These are phyloP conservation scores for Sabellastarte sp. DNA, from an alignment of 2,888 invertebrate genomes.

Conservation along the genomic window DNA sequence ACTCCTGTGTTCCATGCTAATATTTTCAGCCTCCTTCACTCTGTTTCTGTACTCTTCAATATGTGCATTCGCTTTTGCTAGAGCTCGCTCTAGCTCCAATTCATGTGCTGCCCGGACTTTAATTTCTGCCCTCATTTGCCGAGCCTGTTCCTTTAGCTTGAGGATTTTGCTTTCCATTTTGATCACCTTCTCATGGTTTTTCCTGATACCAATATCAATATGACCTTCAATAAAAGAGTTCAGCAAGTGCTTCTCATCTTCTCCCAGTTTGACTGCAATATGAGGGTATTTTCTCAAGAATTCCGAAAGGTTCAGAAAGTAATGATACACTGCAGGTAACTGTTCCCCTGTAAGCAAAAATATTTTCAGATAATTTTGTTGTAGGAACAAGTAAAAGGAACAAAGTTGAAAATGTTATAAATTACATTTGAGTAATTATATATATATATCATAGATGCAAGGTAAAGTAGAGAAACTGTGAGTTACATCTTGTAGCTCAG, in stretches of 20 bases:
- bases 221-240: slow-evolving; percentile 28
- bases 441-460: neutral
- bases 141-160: slow-evolving; percentile 1
- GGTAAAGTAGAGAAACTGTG: too few relatives aligned
- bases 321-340: slow-evolving; percentile 25
- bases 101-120: neutral
- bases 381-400: neutral
- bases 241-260: slow-evolving; percentile 27
- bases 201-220: slow-evolving; percentile 9
- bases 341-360: slow-evolving; percentile 23
- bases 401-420: neutral
- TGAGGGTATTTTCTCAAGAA: slow-evolving; percentile 24
- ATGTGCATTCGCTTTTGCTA: neutral
- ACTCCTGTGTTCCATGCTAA: neutral
- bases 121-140: neutral
- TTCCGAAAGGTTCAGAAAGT: slow-evolving; percentile 26
- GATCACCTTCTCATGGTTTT: neutral
- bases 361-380: neutral
- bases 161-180: neutral
- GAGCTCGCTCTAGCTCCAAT: neutral
- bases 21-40: slow-evolving; percentile 7
- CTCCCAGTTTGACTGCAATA: slow-evolving; percentile 26
- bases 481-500: too few relatives aligned
- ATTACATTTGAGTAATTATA: neutral
- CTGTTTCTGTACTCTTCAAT: slow-evolving; percentile 7